Conservation (phyloP, 2,888 invertebrate genomes). For the Microdon myrmicae region DNA sequence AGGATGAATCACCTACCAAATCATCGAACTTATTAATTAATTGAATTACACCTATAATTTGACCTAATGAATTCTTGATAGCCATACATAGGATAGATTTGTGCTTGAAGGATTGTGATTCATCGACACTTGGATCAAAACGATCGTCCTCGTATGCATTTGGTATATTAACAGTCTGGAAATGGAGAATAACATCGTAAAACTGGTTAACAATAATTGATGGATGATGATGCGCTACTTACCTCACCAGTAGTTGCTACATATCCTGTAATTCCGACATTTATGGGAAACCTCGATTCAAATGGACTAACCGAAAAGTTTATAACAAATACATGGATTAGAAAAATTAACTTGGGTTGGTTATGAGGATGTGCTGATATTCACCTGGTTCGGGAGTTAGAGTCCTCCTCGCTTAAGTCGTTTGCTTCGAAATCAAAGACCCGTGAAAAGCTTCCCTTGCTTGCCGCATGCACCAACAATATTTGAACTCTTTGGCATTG, state of each 20-base stretch:
- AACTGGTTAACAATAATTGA: neutral
- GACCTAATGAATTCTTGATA: conserved; percentile 90
- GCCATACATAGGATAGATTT: conserved; percentile 94
- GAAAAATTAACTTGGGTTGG: neutral
- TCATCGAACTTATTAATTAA: conserved; percentile 93
- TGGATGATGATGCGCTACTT: conserved; percentile 58
- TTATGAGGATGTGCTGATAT: conserved; percentile 32
- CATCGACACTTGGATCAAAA: conserved; percentile 89
- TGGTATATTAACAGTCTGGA: conserved; percentile 88
- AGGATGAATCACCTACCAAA: conserved; percentile 66
- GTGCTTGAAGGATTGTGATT: conserved; percentile 84
- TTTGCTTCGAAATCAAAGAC: conserved; percentile 94
- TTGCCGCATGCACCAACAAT: conserved; percentile 88
- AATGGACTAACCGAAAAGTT: no score
- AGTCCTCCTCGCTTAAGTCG: conserved; percentile 84
- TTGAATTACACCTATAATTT: conserved; percentile 93
- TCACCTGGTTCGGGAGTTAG: conserved; percentile 80
- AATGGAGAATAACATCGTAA: neutral
- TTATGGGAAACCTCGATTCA: conserved; percentile 93
- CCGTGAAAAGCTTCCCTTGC: conserved; percentile 91
- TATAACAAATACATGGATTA: neutral
- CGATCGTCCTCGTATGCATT: conserved; percentile 89
- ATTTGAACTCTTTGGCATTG: conserved; percentile 96
- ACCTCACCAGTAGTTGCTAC: conserved; percentile 96
- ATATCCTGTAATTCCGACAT: conserved; percentile 93